These are phyloP conservation scores for Camelus dromedarius DNA, from an alignment of 2,113 vertebrate genomes.

Conservation along the genomic window DNA sequence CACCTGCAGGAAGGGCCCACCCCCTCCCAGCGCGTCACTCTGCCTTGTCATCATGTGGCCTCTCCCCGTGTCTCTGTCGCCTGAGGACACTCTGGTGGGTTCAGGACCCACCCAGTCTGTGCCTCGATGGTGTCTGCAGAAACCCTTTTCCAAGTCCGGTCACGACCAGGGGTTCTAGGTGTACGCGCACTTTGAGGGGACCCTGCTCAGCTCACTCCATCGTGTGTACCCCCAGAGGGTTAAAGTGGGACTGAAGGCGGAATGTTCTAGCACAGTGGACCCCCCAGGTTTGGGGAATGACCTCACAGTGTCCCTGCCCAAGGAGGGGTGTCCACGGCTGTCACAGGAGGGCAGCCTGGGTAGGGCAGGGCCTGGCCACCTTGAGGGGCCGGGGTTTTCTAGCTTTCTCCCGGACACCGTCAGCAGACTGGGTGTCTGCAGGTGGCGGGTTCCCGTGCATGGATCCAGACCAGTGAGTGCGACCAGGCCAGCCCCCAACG, in stretches of 20 bases:
- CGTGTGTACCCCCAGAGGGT: neutral
- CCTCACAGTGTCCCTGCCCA: neutral
- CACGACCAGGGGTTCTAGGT: neutral
- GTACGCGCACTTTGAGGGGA: neutral
- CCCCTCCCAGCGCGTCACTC: too few species aligned
- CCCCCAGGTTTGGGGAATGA: neutral
- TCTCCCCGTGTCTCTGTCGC: neutral
- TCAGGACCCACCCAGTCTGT: neutral
- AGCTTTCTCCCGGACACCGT: accelerated
- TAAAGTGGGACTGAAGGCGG: accelerated
- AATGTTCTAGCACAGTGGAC: accelerated
- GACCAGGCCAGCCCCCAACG: neutral
- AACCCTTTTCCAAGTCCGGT: neutral
- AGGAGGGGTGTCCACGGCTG: neutral
- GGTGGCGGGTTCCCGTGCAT: neutral
- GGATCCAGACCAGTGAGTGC: accelerated
- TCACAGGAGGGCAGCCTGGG: neutral
- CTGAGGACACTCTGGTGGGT: neutral
- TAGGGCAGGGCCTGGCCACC: accelerated
- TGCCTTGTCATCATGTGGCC: accelerated
- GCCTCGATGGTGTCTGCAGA: neutral
- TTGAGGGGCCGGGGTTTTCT: neutral
- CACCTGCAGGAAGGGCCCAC: too few species aligned
- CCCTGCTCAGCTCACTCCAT: accelerated
- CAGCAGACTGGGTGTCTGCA: neutral